Evolutionary conservation across 2,113 vertebrate genomes (phyloP).

Genomic region (Oreochromis niloticus): DNA sequence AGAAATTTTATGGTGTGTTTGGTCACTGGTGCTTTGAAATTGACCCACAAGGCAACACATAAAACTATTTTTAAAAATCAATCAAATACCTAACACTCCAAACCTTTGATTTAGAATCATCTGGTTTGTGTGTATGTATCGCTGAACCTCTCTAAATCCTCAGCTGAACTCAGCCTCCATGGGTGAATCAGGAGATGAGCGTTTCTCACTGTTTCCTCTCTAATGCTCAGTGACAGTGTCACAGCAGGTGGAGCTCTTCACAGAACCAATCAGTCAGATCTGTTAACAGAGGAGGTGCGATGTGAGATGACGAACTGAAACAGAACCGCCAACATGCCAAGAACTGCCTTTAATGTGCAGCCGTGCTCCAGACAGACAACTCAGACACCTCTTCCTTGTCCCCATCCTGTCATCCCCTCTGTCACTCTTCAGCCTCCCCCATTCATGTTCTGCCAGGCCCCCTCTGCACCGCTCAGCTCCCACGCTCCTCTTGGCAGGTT

Average conservation of each 20-base stretch:
- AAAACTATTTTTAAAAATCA: background rate
- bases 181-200: background rate
- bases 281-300: background rate
- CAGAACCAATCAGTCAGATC: background rate
- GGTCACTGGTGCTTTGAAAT: background rate
- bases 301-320: background rate
- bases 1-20: background rate
- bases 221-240: background rate
- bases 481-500: background rate
- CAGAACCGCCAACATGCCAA: background rate
- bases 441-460: conserved; percentile 7
- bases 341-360: background rate
- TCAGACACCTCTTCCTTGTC: background rate
- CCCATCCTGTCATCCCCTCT: conserved; percentile 13
- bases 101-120: background rate
- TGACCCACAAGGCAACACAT: background rate
- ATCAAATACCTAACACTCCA: background rate
- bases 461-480: background rate
- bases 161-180: background rate
- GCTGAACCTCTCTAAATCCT: background rate
- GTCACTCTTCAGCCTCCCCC: background rate
- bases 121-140: background rate
- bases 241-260: background rate
- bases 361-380: background rate
- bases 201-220: background rate